These are phyloP conservation scores for Scomber scombrus DNA, from an alignment of 2,113 vertebrate species.

Conservation along the genomic window DNA sequence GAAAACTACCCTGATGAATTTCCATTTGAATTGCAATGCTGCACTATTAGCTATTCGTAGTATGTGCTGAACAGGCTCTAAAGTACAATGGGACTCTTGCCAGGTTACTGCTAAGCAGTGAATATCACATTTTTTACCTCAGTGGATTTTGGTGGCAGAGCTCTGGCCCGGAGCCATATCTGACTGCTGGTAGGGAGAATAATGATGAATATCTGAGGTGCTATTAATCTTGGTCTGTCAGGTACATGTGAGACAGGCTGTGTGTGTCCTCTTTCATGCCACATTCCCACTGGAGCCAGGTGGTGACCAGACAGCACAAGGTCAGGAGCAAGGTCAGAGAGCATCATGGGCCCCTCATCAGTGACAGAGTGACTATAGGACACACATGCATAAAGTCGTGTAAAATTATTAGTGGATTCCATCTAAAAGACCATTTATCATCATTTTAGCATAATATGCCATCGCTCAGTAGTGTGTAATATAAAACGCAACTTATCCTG, in stretches of 20 bases:
- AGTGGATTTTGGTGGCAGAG: constrained; percentile 48
- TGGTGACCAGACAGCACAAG: constrained; percentile 80
- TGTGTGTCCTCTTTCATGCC: constrained; percentile 61
- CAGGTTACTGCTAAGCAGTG: constrained; percentile 48
- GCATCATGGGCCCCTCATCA: constrained; percentile 35
- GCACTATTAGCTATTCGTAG: constrained; percentile 17
- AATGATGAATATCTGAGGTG: constrained; percentile 71
- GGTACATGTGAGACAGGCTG: constrained; percentile 63
- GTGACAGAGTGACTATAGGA: constrained; percentile 47
- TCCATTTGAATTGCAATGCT: constrained; percentile 37
- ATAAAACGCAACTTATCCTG: no score
- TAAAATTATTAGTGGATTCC: constrained; percentile 39
- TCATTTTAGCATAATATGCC: neutral
- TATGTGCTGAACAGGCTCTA: constrained; percentile 31
- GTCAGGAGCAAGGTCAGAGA: constrained; percentile 75
- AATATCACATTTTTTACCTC: constrained; percentile 47
- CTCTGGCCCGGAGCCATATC: constrained; percentile 64
- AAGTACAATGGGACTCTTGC: constrained; percentile 34
- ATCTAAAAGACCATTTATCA: constrained; percentile 15
- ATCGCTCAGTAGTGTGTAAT: neutral
- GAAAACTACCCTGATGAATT: constrained; percentile 18
- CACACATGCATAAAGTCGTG: constrained; percentile 42
- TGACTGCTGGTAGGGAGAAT: constrained; percentile 74
- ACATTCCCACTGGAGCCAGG: constrained; percentile 70
- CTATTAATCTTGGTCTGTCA: constrained; percentile 80